Base-by-base conservation (phyloP, 92 coral and sea anemone species). In the Phenganax marumi region DNA sequence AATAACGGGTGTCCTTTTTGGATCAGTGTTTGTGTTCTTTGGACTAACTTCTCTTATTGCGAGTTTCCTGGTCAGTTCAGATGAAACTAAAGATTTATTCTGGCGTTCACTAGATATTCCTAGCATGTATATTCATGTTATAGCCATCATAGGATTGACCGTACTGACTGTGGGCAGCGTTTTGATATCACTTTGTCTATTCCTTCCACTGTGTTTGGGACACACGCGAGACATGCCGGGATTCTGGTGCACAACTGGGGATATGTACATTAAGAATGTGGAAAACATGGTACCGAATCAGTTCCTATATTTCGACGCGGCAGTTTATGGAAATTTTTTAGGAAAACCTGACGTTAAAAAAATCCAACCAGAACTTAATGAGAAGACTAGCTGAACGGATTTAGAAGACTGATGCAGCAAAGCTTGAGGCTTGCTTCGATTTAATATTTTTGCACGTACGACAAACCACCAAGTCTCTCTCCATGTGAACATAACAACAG, bases 181-280 rank as follows among this genome's bases (percentile, higher is more conserved):
- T 8, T 68, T 92, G 9, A 84, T 95, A 39, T 91, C 98, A 0
- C 52, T 88, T 4, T 95, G 93, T 13, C 76, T 95, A 10, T 85
- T 95, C 24, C 76, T 91, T 81, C 98, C 98, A n/a, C 60, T 89
- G 33, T 83, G 92, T 33, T 84, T 92, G 12, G 89, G 90, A 23
- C 50, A 84, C 23, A 89, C 78, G 17, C 85, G 54, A 18, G 64
- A 75, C 75, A 87, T 73, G 0, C 91, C 90, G 43, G 89, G 90
- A 13, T 82, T 84, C 46, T 88, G 83, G 64, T 87, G 88, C 76
- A 86, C 87, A 39, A 93, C 89, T 21, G 84, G 90, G 52, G 98
- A 95, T 71, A 87, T 95, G 49, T 95, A 95, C 68, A 93, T 95
- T 10, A 95, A 95, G 85, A 63, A 90, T 24, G 96, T 89, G 14